These are phyloP conservation scores for Siphamia tubifer DNA, from an alignment of 2,113 vertebrate species.

Conservation along the genomic window DNA sequence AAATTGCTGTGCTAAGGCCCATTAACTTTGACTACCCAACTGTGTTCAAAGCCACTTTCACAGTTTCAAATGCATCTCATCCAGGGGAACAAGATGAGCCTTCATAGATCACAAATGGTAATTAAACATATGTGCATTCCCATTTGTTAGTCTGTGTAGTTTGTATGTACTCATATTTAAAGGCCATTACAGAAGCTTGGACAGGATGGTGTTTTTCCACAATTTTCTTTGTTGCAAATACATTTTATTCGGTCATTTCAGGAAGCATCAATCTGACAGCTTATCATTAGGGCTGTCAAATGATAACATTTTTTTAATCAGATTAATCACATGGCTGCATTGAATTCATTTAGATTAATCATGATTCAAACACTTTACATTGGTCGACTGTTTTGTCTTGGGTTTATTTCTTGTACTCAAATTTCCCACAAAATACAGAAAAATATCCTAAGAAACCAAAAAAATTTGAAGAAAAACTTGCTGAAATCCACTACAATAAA, in stretches of 20 bases:
- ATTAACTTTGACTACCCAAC: conserved; percentile 25
- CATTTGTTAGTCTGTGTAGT: no score
- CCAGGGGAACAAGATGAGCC: not conserved
- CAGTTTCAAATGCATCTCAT: not conserved
- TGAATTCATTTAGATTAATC: no score
- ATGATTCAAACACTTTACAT: no score
- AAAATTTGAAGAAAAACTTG: no score
- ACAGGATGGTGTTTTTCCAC: not conserved
- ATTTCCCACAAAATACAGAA: no score
- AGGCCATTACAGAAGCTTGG: not conserved
- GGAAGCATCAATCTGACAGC: not conserved
- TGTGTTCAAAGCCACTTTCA: not conserved
- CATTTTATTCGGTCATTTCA: not conserved
- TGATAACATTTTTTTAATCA: no score
- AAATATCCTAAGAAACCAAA: no score
- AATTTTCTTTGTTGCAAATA: not conserved
- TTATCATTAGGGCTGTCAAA: no score
- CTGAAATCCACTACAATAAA: no score
- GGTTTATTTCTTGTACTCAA: no score
- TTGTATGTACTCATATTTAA: not conserved
- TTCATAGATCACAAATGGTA: not conserved
- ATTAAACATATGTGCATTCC: not conserved
- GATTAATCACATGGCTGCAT: no score
- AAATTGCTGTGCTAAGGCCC: not conserved
- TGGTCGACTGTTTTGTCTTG: no score